phyloP scores from a whole-genome alignment of 1,140 invertebrate species.

The Whitmania pigra region DNA sequence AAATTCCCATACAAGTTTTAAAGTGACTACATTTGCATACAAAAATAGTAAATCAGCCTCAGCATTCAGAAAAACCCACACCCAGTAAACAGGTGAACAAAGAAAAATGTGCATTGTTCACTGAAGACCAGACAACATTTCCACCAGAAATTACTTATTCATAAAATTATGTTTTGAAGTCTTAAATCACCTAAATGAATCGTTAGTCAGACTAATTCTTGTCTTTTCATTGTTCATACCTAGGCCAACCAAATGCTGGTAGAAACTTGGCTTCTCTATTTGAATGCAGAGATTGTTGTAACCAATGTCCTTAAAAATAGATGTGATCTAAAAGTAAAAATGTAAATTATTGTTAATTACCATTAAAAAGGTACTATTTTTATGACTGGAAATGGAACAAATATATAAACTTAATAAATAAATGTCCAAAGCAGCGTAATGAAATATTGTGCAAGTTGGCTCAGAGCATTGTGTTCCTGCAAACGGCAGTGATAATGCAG shows the following conservation, averaged over 20 bases:
- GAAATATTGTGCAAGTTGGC: too few relatives aligned
- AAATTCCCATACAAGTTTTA: too few relatives aligned
- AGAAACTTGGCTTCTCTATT: conserved; percentile 42
- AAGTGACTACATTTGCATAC: too few relatives aligned
- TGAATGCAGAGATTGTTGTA: conserved; percentile 39
- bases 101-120: too few relatives aligned
- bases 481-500: too few relatives aligned
- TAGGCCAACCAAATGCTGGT: conserved; percentile 41
- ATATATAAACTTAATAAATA: neutral
- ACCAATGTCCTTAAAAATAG: conserved; percentile 39
- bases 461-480: too few relatives aligned
- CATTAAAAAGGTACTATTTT: neutral
- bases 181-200: neutral
- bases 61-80: too few relatives aligned
- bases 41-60: too few relatives aligned
- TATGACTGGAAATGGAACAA: neutral
- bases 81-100: too few relatives aligned
- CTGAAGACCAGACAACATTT: too few relatives aligned
- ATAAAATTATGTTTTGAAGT: neutral
- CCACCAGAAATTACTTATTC: too few relatives aligned
- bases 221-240: conserved; percentile 32
- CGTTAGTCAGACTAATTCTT: neutral
- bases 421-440: neutral
- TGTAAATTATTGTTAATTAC: neutral
- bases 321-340: conserved; percentile 33